Percentiles rank a stretch among this genome's conserved stretches.
These are phyloP conservation scores for Ptychobarbus kaznakovi DNA, from an alignment of 2,797 vertebrate genomes.

Conservation along the genomic window DNA sequence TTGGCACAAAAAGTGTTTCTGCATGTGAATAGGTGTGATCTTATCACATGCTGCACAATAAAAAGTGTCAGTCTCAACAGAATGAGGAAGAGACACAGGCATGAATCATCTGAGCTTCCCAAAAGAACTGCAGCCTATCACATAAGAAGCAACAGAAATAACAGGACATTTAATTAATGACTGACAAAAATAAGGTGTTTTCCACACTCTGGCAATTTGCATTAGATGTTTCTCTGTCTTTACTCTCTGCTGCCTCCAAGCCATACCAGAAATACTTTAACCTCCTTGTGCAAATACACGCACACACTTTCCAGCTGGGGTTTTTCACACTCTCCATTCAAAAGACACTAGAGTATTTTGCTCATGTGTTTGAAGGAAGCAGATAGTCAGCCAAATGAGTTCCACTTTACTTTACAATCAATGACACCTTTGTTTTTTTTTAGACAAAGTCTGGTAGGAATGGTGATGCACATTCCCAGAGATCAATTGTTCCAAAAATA, in stretches of 20 bases:
- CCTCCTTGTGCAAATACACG: conserved; percentile 3
- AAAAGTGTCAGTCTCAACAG: neutral
- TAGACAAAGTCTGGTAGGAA: neutral
- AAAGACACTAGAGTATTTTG: conserved; percentile 21
- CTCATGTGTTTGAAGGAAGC: conserved; percentile 6
- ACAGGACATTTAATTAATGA: neutral
- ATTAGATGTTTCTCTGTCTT: neutral
- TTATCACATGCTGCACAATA: neutral
- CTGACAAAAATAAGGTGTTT: conserved; percentile 16
- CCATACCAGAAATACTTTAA: conserved; percentile 23
- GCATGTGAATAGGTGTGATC: neutral
- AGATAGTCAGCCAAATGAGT: neutral
- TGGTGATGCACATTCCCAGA: neutral
- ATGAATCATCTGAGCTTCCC: conserved; percentile 16
- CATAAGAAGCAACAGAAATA: conserved; percentile 1
- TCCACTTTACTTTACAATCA: neutral
- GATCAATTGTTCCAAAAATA: neutral
- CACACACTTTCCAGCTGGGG: conserved; percentile 7
- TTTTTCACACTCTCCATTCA: conserved; percentile 32
- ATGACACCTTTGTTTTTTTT: neutral
- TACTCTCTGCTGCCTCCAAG: neutral
- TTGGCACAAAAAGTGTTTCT: neutral
- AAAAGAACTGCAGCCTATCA: neutral
- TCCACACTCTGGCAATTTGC: neutral
- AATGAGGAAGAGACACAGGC: neutral